phyloP scores from a whole-genome alignment of 1,140 invertebrate genomes.

The Lineus longissimus region DNA sequence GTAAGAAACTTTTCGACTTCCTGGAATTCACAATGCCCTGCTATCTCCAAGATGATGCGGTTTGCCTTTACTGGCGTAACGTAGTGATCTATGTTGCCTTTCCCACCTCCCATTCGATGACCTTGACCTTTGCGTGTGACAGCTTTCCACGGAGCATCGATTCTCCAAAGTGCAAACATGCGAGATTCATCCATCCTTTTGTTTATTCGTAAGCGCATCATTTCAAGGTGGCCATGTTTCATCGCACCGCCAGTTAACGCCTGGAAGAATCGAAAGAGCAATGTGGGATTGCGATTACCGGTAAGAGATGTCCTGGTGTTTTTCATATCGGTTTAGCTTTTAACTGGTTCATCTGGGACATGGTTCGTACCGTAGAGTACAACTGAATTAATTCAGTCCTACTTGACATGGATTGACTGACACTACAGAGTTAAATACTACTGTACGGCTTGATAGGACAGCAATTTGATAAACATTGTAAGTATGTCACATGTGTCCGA shows the following conservation, averaged over 20 bases:
- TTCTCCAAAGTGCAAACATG: conserved; percentile 91
- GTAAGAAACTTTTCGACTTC: conserved; percentile 64
- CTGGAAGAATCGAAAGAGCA: conserved; percentile 40
- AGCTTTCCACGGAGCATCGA: conserved; percentile 93
- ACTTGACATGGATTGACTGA: no score
- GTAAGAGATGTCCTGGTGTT: no score
- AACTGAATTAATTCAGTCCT: no score
- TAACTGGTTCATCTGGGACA: no score
- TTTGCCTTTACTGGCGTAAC: conserved; percentile 86
- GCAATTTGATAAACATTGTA: no score
- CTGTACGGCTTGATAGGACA: no score
- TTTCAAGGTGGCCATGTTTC: conserved; percentile 77
- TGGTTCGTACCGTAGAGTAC: no score
- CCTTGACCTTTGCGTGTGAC: conserved; percentile 88
- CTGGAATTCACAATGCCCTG: conserved; percentile 79
- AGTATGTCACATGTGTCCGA: no score
- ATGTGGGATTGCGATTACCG: not conserved
- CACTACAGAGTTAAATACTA: no score
- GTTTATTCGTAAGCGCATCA: conserved; percentile 73
- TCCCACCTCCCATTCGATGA: conserved; percentile 91
- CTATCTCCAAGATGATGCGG: conserved; percentile 92
- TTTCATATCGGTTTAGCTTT: no score
- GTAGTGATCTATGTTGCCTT: conserved; percentile 93
- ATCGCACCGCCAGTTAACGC: conserved; percentile 80
- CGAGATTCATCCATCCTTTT: conserved; percentile 71